phyloP scores from a whole-genome alignment of 2,797 vertebrate genomes.

The Falco berigora region DNA sequence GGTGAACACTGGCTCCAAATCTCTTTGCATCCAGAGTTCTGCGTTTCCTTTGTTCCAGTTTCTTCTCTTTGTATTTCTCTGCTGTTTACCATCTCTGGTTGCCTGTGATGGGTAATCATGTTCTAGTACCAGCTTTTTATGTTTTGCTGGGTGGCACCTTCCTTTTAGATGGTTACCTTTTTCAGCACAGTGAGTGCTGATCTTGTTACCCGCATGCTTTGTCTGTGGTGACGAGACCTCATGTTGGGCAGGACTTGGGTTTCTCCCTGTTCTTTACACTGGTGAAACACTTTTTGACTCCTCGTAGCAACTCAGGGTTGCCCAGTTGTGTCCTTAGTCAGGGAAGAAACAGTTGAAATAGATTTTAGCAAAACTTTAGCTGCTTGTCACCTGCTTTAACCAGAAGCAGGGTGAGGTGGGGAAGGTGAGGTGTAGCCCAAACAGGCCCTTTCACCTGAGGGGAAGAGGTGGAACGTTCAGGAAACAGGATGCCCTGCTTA shows the following conservation, averaged over 20 bases:
- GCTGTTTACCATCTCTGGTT: not conserved
- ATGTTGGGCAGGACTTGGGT: not conserved
- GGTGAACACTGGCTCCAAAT: not conserved
- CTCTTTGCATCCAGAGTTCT: not conserved
- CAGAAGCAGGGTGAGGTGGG: accelerated
- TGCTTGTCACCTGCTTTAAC: not conserved
- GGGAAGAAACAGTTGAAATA: not conserved
- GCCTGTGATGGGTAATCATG: not conserved
- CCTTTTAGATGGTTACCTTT: not conserved
- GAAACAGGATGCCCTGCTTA: not conserved
- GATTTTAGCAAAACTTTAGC: not conserved
- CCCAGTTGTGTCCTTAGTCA: accelerated
- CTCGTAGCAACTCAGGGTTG: not conserved
- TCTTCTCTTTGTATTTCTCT: not conserved
- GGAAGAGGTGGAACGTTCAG: accelerated
- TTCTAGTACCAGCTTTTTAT: not conserved
- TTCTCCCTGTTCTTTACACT: accelerated
- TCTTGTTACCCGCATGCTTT: not conserved
- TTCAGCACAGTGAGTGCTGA: not conserved
- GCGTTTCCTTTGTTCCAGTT: not conserved
- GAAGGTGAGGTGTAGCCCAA: not conserved
- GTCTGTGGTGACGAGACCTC: not conserved
- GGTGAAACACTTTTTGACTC: not conserved
- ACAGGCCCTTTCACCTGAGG: not conserved
- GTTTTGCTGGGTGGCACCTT: not conserved